Conservation (phyloP, 2,113 vertebrate genomes). For the Halichoerus grypus region DNA sequence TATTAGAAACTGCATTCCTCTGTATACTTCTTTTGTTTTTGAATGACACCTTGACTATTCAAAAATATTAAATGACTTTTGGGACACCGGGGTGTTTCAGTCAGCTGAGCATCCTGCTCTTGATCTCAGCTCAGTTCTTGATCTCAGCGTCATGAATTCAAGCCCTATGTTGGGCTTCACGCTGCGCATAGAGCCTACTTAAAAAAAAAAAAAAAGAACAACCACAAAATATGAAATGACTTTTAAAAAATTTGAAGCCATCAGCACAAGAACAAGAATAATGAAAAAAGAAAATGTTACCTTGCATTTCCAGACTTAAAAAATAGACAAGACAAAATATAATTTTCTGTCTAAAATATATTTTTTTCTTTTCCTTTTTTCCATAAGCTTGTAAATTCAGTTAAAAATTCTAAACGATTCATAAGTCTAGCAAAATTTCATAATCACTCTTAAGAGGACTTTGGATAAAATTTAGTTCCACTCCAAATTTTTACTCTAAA, state of each 20-base stretch:
- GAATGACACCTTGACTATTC: constrained; percentile 7
- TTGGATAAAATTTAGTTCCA: constrained; percentile 32
- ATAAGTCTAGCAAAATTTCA: background rate
- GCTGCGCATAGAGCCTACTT: background rate
- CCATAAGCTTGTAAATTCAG: constrained; percentile 19
- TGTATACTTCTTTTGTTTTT: background rate
- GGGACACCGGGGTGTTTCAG: too few relatives aligned
- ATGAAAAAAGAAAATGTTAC: constrained; percentile 25
- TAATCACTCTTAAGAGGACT: background rate
- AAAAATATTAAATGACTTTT: constrained; percentile 30
- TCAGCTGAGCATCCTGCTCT: too few relatives aligned
- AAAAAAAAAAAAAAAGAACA: background rate
- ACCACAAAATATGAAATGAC: background rate
- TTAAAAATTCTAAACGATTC: background rate
- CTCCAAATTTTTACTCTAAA: constrained; percentile 20
- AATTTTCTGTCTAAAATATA: background rate
- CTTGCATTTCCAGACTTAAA: background rate
- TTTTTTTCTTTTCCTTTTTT: background rate
- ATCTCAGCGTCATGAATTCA: too few relatives aligned
- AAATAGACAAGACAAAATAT: constrained; percentile 26
- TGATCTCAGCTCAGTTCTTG: too few relatives aligned
- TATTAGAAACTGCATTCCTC: background rate
- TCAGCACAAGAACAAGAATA: background rate
- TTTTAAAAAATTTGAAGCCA: background rate
- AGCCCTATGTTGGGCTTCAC: too few relatives aligned